Conservation (phyloP, 2,113 vertebrate genomes). For the Bettongia penicillata region DNA sequence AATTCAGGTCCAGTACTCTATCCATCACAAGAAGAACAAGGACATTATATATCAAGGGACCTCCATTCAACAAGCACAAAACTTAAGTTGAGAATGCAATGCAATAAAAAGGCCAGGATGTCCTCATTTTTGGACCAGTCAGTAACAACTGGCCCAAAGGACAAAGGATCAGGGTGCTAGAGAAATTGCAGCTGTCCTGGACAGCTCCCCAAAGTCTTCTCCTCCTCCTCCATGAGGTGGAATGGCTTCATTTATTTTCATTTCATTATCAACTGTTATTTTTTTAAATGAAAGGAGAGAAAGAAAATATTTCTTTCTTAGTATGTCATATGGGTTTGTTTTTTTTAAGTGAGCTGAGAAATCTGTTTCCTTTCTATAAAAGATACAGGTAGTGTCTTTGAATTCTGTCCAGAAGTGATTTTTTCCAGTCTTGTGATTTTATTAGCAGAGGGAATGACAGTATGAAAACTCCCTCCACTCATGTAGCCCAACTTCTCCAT, state of each 20-base stretch:
- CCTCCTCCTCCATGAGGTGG: slow-evolving; percentile 74
- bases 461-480: neutral
- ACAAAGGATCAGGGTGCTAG: slow-evolving; percentile 65
- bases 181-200: slow-evolving; percentile 76
- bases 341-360: slow-evolving; percentile 64
- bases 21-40: neutral
- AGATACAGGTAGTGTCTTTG: slow-evolving; percentile 19
- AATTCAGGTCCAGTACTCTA: neutral
- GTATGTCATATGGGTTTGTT: slow-evolving; percentile 51
- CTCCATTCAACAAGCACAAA: slow-evolving; percentile 50
- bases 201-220: slow-evolving; percentile 46
- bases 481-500: neutral
- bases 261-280: slow-evolving; percentile 83
- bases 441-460: neutral
- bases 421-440: neutral
- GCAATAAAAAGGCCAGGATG: slow-evolving; percentile 73
- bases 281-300: slow-evolving; percentile 70
- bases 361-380: slow-evolving; percentile 64
- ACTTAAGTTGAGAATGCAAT: slow-evolving; percentile 71
- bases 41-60: slow-evolving; percentile 57
- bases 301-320: slow-evolving; percentile 59
- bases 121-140: slow-evolving; percentile 78
- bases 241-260: slow-evolving; percentile 81
- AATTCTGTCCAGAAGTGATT: slow-evolving; percentile 21
- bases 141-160: slow-evolving; percentile 70